A percentile compares a stretch with the other conserved stretches of the same genome.
Conservation (phyloP, 2,888 invertebrate genomes). For the Parasteatoda lunata region DNA sequence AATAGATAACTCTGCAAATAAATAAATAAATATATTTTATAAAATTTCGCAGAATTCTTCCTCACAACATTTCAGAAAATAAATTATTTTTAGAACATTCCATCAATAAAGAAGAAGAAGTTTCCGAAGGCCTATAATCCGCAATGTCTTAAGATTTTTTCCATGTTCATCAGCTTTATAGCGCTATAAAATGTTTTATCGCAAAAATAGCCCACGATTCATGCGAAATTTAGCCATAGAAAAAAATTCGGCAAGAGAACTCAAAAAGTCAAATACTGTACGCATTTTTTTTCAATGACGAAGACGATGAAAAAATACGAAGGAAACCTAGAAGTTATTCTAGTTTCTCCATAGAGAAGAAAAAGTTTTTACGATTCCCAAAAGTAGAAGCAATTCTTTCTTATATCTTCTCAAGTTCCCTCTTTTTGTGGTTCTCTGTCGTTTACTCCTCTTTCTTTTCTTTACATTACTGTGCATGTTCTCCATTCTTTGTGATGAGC, state of each 20-base stretch:
- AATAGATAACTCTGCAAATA: too few relatives aligned
- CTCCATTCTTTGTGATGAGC: constrained; percentile 2
- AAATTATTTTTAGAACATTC: too few relatives aligned
- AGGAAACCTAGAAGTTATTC: constrained; percentile 31
- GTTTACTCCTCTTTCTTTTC: background rate
- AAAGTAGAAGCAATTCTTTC: constrained; percentile 50
- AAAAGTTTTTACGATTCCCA: constrained; percentile 49
- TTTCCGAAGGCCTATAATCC: too few relatives aligned
- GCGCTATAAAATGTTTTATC: too few relatives aligned
- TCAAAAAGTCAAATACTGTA: background rate
- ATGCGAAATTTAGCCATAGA: background rate
- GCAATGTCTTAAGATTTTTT: too few relatives aligned
- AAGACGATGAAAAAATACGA: background rate
- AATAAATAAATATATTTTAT: too few relatives aligned
- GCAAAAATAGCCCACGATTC: background rate
- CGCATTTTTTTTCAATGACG: background rate
- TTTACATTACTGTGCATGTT: background rate
- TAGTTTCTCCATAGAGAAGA: constrained; percentile 29
- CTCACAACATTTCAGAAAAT: too few relatives aligned
- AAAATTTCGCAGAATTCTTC: too few relatives aligned
- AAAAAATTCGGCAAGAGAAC: background rate
- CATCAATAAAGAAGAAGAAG: too few relatives aligned
- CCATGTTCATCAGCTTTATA: too few relatives aligned
- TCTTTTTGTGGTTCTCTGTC: constrained; percentile 5
- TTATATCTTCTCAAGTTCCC: constrained; percentile 15